Evolutionary conservation across 2,888 invertebrate genomes (phyloP).

Genomic region (Nebria brevicollis): DNA sequence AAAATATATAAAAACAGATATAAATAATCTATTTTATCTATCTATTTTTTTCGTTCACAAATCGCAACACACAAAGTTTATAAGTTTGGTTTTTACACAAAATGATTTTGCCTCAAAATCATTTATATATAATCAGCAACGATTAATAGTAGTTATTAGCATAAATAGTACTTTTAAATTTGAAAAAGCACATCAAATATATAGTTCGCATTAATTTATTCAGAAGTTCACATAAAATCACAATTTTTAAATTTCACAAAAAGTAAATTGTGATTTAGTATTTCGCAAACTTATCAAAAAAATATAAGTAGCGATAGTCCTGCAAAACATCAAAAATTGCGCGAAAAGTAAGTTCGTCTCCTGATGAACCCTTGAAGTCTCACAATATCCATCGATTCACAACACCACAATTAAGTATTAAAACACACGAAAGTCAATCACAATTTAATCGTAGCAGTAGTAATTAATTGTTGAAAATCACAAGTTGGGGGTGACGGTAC

Average conservation of each 20-base stretch:
- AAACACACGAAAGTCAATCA: conserved; percentile 17
- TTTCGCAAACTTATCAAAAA: neutral
- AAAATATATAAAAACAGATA: no score
- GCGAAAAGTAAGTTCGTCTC: neutral
- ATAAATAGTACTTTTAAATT: no score
- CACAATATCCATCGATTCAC: neutral
- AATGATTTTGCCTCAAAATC: no score
- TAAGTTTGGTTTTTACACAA: no score
- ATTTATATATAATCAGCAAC: no score
- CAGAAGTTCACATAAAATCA: neutral
- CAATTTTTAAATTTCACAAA: neutral
- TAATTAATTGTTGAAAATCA: neutral
- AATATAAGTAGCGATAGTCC: neutral
- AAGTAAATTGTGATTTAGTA: neutral
- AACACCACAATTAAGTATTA: conserved; percentile 7
- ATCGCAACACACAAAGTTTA: no score
- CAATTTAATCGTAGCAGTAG: conserved; percentile 1
- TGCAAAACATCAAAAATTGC: neutral
- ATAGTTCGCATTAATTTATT: neutral
- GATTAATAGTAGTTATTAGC: no score
- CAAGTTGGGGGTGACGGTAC: neutral
- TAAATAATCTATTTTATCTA: no score
- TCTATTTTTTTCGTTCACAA: no score
- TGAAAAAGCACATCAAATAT: neutral
- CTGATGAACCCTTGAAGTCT: neutral